These are phyloP conservation scores for Pteria penguin DNA, from an alignment of 2,888 invertebrate species.

Conservation along the genomic window DNA sequence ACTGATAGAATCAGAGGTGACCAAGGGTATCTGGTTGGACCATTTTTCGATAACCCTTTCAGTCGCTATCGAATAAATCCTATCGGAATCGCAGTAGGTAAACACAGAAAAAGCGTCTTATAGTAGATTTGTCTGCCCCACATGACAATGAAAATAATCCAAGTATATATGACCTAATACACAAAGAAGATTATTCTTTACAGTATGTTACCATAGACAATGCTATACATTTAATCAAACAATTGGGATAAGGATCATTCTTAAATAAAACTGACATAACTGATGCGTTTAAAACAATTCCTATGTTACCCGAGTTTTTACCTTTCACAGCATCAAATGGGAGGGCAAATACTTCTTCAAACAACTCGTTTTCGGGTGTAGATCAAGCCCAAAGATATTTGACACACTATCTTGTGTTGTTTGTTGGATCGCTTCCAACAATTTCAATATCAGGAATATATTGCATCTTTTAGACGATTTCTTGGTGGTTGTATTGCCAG, in stretches of 20 bases:
- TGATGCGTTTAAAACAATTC: not conserved
- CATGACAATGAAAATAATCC: constrained; percentile 33
- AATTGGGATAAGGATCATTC: not conserved
- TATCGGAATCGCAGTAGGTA: constrained; percentile 42
- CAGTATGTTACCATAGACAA: not conserved
- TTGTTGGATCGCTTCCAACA: not conserved
- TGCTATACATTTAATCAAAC: not conserved
- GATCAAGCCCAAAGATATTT: not conserved
- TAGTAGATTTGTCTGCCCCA: constrained; percentile 50
- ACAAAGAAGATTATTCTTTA: not conserved
- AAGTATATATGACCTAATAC: constrained; percentile 3
- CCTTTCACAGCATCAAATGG: not conserved
- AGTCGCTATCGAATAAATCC: constrained; percentile 39
- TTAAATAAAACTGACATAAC: not conserved
- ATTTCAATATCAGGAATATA: not conserved
- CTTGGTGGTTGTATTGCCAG: not conserved
- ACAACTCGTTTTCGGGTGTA: not conserved
- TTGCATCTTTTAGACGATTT: not conserved
- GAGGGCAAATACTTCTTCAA: not conserved
- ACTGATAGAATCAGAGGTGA: constrained; percentile 41
- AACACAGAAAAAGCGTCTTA: constrained; percentile 47
- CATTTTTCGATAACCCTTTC: constrained; percentile 38
- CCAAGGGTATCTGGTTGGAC: constrained; percentile 47
- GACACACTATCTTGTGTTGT: not conserved
- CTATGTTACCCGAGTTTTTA: too few relatives aligned